phyloP scores from a whole-genome alignment of 2,888 invertebrate genomes.

The Andrena minutula region DNA sequence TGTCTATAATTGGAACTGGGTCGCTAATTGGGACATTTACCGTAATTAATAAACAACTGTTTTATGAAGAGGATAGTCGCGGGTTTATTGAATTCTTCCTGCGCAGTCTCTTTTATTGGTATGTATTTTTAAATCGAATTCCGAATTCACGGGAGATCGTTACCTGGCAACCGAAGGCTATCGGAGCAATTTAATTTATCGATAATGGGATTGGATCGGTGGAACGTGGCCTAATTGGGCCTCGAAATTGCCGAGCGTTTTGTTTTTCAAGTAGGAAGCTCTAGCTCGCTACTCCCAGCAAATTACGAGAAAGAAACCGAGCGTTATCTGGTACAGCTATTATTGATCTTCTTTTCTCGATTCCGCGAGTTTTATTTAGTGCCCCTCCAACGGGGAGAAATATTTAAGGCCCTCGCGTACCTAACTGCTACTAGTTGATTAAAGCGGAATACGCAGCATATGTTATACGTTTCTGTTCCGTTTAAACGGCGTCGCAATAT shows the following conservation, averaged over 20 bases:
- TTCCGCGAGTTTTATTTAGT: not conserved
- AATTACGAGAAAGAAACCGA: not conserved
- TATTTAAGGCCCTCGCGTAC: not conserved
- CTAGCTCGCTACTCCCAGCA: not conserved
- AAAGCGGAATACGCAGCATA: too few species aligned
- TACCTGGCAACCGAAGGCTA: slow-evolving; percentile 11
- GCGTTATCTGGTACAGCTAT: slow-evolving; percentile 13
- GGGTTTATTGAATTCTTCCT: too few species aligned
- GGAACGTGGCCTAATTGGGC: slow-evolving; percentile 17
- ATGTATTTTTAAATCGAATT: not conserved
- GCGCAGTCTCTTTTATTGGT: too few species aligned
- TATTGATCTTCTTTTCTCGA: not conserved
- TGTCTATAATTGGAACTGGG: too few species aligned
- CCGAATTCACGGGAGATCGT: not conserved
- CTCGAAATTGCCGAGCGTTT: slow-evolving; percentile 12
- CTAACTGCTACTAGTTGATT: not conserved
- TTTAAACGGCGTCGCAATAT: too few species aligned
- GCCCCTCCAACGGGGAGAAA: not conserved
- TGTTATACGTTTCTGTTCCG: too few species aligned
- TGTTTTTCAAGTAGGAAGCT: slow-evolving; percentile 22
- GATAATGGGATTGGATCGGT: slow-evolving; percentile 20
- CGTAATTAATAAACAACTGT: too few species aligned
- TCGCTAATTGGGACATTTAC: too few species aligned
- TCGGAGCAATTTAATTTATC: slow-evolving; percentile 20
- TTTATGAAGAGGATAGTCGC: too few species aligned